Conservation (phyloP, 2,888 invertebrate species). For the Torymus aiolomorphi region DNA sequence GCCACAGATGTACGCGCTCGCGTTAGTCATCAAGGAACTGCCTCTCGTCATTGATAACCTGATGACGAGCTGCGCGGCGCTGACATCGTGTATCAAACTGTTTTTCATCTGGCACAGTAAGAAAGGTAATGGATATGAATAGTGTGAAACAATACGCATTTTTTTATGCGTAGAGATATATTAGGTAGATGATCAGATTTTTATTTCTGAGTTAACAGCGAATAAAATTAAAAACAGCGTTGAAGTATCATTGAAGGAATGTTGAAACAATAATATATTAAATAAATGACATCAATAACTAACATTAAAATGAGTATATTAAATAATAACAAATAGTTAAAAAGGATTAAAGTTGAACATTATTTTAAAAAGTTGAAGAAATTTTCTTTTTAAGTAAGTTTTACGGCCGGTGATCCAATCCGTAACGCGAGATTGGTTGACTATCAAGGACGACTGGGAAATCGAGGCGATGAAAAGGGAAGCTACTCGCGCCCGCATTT, state of each 20-base stretch:
- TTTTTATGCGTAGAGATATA: neutral
- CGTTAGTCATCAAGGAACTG: constrained; percentile 12
- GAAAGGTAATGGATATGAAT: constrained; percentile 6
- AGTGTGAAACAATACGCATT: neutral
- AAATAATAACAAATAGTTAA: no score
- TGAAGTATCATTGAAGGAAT: no score
- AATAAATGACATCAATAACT: no score
- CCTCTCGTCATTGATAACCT: constrained; percentile 42
- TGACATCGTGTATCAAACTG: constrained; percentile 21
- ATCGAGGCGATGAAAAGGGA: constrained; percentile 6
- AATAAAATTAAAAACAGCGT: no score
- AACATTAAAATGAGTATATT: no score
- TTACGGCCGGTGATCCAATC: constrained; percentile 38
- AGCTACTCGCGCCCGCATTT: constrained; percentile 1
- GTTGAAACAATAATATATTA: no score
- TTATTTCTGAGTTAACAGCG: neutral
- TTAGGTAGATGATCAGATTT: no score
- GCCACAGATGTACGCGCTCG: constrained; percentile 30
- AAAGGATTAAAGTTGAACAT: neutral
- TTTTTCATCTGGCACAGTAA: constrained; percentile 30
- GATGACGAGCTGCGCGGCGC: constrained; percentile 5
- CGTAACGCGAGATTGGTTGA: constrained; percentile 26
- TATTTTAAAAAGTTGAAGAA: neutral
- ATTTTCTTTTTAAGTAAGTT: constrained; percentile 28
- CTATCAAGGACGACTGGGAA: constrained; percentile 8